phyloP scores from a whole-genome alignment of 2,113 vertebrate genomes.

The Apus apus region DNA sequence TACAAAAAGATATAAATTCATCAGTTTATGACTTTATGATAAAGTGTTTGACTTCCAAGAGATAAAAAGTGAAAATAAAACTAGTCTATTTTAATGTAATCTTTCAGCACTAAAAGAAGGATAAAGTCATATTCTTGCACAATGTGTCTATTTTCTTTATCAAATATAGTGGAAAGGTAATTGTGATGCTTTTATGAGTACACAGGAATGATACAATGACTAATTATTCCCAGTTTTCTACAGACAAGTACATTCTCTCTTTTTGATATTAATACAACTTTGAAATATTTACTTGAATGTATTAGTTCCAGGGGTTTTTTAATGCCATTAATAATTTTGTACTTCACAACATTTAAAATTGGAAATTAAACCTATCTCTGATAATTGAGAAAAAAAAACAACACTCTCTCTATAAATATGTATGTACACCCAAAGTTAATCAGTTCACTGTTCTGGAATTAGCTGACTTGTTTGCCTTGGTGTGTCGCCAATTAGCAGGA shows the following conservation, averaged over 20 bases:
- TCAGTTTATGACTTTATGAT: not conserved
- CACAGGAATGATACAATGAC: not conserved
- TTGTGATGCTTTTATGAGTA: not conserved
- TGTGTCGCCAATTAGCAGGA: constrained; percentile 56
- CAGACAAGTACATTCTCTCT: not conserved
- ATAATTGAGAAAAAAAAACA: not conserved
- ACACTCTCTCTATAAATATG: constrained; percentile 40
- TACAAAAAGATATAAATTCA: not conserved
- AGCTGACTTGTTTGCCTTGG: constrained; percentile 57
- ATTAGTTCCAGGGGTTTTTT: not conserved
- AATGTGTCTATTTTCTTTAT: not conserved
- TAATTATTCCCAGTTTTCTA: not conserved
- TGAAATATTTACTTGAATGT: not conserved
- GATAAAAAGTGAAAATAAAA: not conserved
- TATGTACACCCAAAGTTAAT: constrained; percentile 20
- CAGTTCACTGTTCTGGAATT: constrained; percentile 58
- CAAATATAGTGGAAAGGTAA: not conserved
- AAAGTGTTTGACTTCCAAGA: not conserved
- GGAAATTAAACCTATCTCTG: not conserved
- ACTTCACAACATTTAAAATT: not conserved
- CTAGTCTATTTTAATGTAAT: not conserved
- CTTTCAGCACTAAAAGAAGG: not conserved
- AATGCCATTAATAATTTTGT: not conserved
- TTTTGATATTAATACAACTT: not conserved
- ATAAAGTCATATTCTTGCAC: not conserved